A percentile compares a stretch with the other conserved stretches of the same genome.
phyloP scores from a whole-genome alignment of 2,797 vertebrate species.

The Smutsia temminckii region DNA sequence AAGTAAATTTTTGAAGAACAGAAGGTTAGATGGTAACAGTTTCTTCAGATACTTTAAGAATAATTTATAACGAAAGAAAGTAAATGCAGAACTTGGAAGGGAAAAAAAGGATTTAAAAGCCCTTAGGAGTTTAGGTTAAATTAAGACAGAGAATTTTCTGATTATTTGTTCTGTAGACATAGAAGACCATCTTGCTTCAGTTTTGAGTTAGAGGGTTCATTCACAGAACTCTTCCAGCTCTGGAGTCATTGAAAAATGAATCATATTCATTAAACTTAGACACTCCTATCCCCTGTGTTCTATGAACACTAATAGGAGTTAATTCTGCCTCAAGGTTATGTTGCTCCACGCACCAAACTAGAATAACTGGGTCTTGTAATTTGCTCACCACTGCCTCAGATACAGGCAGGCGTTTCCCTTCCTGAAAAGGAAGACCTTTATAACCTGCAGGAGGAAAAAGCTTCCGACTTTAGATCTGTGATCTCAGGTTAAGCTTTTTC shows the following conservation, averaged over 20 bases:
- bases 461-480: not conserved
- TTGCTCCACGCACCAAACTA: not conserved
- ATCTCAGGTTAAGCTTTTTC: not conserved
- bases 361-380: not conserved
- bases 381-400: not conserved
- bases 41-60: constrained; percentile 30
- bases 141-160: constrained; percentile 15
- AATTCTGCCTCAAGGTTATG: not conserved
- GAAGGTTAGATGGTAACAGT: not conserved
- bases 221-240: not conserved
- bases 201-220: not conserved
- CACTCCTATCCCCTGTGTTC: not conserved
- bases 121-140: constrained; percentile 17
- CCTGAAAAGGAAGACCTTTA: not conserved
- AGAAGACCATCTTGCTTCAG: constrained; percentile 15
- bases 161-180: not conserved
- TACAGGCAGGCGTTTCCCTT: not conserved
- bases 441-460: constrained; percentile 7
- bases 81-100: not conserved
- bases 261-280: not conserved
- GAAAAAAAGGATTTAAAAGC: constrained; percentile 28
- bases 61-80: constrained; percentile 22
- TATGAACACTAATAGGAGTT: not conserved
- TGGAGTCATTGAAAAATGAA: constrained; percentile 11
- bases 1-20: constrained; percentile 19